Evolutionary conservation across 1,140 invertebrate genomes (phyloP).

Genomic region (Bombus picipes): DNA sequence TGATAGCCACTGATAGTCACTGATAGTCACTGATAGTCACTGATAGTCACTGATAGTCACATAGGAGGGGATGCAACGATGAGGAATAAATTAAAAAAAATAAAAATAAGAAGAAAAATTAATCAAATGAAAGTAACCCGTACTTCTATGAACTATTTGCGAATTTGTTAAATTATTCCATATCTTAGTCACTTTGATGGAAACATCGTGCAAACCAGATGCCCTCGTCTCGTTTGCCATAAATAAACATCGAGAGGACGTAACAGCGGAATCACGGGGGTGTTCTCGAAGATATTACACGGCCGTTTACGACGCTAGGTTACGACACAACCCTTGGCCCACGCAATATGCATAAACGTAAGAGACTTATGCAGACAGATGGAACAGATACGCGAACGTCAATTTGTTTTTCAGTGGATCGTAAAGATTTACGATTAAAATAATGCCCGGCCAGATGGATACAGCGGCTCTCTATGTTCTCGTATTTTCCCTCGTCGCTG

Average conservation of each 20-base stretch:
- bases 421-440: slow-evolving; percentile 42
- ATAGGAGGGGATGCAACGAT: too few species aligned
- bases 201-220: background rate
- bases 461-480: background rate
- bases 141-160: too few species aligned
- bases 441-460: background rate
- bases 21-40: too few species aligned
- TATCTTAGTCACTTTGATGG: background rate
- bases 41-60: too few species aligned
- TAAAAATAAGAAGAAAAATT: too few species aligned
- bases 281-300: background rate
- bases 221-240: background rate
- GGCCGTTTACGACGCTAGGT: background rate
- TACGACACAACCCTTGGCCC: background rate
- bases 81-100: background rate
- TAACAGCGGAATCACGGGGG: background rate
- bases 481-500: background rate
- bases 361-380: background rate
- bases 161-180: too few species aligned
- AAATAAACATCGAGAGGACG: background rate
- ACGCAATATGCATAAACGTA: slow-evolving; percentile 24
- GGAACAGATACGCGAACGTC: background rate
- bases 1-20: too few species aligned
- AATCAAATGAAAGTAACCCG: too few species aligned
- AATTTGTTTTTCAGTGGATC: slow-evolving; percentile 18